Evolutionary conservation across 2,888 invertebrate genomes (phyloP).

Genomic region (Hermaeophaga mercurialis): DNA sequence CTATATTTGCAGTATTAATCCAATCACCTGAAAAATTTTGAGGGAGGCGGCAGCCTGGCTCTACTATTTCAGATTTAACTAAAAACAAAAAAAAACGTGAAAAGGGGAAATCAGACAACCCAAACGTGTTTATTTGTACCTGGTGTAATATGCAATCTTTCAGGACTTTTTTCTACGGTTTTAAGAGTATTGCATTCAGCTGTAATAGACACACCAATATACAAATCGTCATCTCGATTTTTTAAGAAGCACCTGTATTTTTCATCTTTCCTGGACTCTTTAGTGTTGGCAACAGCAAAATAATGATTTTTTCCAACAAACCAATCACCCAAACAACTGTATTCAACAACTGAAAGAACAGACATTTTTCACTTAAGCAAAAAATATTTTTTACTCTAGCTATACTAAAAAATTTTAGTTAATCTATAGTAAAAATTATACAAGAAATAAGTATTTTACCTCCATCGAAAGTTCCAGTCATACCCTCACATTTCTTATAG

Average conservation of each 20-base stretch:
- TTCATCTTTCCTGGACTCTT: constrained; percentile 93
- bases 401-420: no score
- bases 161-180: constrained; percentile 92
- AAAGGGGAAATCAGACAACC: background rate
- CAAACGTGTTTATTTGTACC: constrained; percentile 61
- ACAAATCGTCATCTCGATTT: constrained; percentile 92
- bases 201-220: constrained; percentile 90
- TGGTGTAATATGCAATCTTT: constrained; percentile 83
- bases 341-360: constrained; percentile 80
- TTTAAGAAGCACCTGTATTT: constrained; percentile 93
- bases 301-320: constrained; percentile 95
- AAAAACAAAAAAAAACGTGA: constrained; percentile 35
- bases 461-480: constrained; percentile 89
- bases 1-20: constrained; percentile 97
- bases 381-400: no score
- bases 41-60: constrained; percentile 89
- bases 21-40: constrained; percentile 94
- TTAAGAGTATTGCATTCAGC: constrained; percentile 92
- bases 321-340: constrained; percentile 93
- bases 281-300: constrained; percentile 96
- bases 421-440: no score
- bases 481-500: constrained; percentile 86
- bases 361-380: no score
- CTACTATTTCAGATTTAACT: constrained; percentile 83
- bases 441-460: constrained; percentile 53